Evolutionary conservation across 2,797 vertebrate species (phyloP), one percentile per base, ranked within the genome.

Genomic region (Trachops cirrhosus): DNA sequence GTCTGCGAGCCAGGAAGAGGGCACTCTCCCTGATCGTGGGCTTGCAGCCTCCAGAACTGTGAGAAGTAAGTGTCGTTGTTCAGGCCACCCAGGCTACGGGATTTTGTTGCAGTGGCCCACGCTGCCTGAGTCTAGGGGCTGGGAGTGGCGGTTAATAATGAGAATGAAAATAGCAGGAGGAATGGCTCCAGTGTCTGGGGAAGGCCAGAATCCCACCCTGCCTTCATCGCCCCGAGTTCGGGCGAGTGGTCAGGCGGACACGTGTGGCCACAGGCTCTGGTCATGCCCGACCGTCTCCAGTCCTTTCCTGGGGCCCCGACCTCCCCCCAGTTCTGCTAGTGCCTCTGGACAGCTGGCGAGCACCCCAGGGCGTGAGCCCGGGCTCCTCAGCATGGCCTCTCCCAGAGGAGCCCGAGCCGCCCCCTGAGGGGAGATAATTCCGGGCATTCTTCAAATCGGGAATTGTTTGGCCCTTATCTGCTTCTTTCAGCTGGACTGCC

Each of bases 391-490:
- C 73, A 54, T 1, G 0, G 1, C 84, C 82, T 73, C 75, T 74
- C 79, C 50, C 22, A 14, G n/a, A 52, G 82, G 93, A 95, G 80
- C 48, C 24, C 82, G 59, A 6, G 39, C 24, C 87, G 50, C 62
- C 67, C 96, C 10, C 64, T 2, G 12, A 15, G 32, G 5, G 26
- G 19, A 75, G 59, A 54, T 54, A 50, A 95, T 70, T 41, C 84
- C 89, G 9, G 64, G 52, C 82, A 86, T 92, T 64, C 91, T 95
- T 96, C 86, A 89, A 57, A 41, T 37, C n/a, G 86, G 59, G 67
- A 90, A 90, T 62, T 74, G 32, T 86, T 96, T 73, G 59, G 77
- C 57, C 54, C 97, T 98, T 98, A 98, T 97, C 98, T 79, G 86
- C 80, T 75, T 32, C 48, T 57, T 82, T 89, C 97, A 96, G 97